phyloP scores from a whole-genome alignment of 2,113 vertebrate species.

The Nannobrachium achirus region DNA sequence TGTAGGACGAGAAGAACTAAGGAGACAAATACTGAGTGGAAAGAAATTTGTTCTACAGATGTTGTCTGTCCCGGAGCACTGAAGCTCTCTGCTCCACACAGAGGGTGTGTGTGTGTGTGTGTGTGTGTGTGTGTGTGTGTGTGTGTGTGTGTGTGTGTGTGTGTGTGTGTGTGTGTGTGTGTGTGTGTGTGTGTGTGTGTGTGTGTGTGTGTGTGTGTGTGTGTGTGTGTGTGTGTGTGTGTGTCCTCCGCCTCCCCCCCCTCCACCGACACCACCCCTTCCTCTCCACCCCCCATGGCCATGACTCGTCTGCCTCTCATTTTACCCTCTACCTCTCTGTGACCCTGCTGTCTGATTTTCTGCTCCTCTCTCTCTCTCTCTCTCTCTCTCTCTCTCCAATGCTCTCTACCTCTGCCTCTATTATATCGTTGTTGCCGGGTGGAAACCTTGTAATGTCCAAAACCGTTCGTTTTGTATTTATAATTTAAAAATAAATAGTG shows the following conservation, averaged over 20 bases:
- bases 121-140: too few species aligned
- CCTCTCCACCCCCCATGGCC: not conserved
- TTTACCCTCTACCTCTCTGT: slow-evolving; percentile 29
- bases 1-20: not conserved
- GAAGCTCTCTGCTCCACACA: slow-evolving; percentile 6
- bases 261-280: not conserved
- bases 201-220: too few species aligned
- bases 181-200: too few species aligned
- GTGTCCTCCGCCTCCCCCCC: slow-evolving; percentile 1
- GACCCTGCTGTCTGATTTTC: slow-evolving; percentile 37
- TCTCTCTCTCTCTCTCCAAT: not conserved
- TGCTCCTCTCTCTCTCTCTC: not conserved
- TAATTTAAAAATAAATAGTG: too few species aligned
- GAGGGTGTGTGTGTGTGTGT: too few species aligned
- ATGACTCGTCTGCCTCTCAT: slow-evolving; percentile 21
- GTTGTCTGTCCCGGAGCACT: slow-evolving; percentile 43
- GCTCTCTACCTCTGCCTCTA: not conserved
- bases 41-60: slow-evolving; percentile 60
- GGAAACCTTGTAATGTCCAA: too few species aligned
- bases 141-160: too few species aligned
- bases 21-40: slow-evolving; percentile 23
- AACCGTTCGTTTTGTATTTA: too few species aligned
- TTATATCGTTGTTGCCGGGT: too few species aligned
- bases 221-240: too few species aligned
- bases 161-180: too few species aligned